These are phyloP conservation scores for Alectura lathami DNA, from an alignment of 2,113 vertebrate species.

Conservation along the genomic window DNA sequence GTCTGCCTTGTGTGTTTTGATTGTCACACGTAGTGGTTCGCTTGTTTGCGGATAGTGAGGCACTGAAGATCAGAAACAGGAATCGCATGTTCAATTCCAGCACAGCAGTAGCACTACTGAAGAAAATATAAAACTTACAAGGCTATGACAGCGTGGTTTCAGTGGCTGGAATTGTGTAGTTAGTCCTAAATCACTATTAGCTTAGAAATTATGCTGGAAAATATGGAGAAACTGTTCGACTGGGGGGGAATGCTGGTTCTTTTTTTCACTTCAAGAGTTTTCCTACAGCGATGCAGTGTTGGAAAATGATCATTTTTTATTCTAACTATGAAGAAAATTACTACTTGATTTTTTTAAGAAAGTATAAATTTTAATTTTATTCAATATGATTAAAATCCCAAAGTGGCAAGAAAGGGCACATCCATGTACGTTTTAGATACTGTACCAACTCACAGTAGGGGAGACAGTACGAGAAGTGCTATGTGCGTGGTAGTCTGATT, in stretches of 20 bases:
- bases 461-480: neutral
- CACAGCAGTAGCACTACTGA: neutral
- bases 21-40: neutral
- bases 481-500: too few species aligned
- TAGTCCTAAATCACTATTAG: neutral
- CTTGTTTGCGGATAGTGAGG: neutral
- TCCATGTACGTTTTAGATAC: neutral
- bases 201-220: neutral
- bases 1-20: neutral
- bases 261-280: neutral
- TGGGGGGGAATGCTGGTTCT: neutral
- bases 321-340: neutral
- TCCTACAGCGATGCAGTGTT: neutral
- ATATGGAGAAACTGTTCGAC: neutral
- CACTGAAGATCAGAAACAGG: neutral
- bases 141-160: neutral
- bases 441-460: too few species aligned
- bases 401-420: neutral
- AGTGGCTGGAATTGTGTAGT: neutral
- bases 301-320: neutral
- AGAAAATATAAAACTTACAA: neutral
- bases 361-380: neutral
- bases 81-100: neutral
- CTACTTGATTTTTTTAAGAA: neutral
- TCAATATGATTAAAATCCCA: neutral